A percentile compares a stretch with the other conserved stretches of the same genome.
Conservation (phyloP, 2,888 invertebrate genomes). For the Temnothorax unifasciatus region DNA sequence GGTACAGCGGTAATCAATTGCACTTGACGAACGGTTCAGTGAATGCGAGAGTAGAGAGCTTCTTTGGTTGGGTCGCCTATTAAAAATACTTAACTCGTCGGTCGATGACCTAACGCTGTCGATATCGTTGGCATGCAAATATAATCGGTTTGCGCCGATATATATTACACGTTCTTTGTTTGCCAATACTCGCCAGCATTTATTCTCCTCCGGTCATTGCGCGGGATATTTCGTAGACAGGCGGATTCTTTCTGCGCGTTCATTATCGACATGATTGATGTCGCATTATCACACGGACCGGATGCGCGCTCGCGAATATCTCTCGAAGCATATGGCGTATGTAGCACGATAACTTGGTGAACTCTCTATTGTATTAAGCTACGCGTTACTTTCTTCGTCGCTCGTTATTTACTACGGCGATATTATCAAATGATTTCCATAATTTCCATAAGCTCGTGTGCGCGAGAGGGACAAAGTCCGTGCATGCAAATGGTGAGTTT, state of each 20-base stretch:
- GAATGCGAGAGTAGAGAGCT: slow-evolving; percentile 71
- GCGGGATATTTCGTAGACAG: slow-evolving; percentile 40
- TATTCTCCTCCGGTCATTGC: slow-evolving; percentile 15
- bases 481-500: slow-evolving; percentile 46
- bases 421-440: slow-evolving; percentile 50
- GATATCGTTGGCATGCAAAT: slow-evolving; percentile 62
- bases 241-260: slow-evolving; percentile 29
- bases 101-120: slow-evolving; percentile 33
- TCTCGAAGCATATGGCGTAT: slow-evolving; percentile 1
- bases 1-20: slow-evolving; percentile 78
- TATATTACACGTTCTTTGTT: slow-evolving; percentile 47
- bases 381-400: slow-evolving; percentile 21
- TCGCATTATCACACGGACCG: slow-evolving; percentile 49
- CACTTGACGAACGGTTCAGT: slow-evolving; percentile 75
- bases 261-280: slow-evolving; percentile 53
- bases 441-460: slow-evolving; percentile 43
- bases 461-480: slow-evolving; percentile 49
- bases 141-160: slow-evolving; percentile 27
- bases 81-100: slow-evolving; percentile 80
- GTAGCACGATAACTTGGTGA: slow-evolving; percentile 10
- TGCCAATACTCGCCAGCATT: neutral
- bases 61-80: slow-evolving; percentile 81
- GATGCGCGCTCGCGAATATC: slow-evolving; percentile 42
- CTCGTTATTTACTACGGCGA: slow-evolving; percentile 29
- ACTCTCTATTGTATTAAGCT: slow-evolving; percentile 25